These are phyloP conservation scores for Zosterops borbonicus DNA, from an alignment of 2,113 vertebrate genomes.

Conservation along the genomic window DNA sequence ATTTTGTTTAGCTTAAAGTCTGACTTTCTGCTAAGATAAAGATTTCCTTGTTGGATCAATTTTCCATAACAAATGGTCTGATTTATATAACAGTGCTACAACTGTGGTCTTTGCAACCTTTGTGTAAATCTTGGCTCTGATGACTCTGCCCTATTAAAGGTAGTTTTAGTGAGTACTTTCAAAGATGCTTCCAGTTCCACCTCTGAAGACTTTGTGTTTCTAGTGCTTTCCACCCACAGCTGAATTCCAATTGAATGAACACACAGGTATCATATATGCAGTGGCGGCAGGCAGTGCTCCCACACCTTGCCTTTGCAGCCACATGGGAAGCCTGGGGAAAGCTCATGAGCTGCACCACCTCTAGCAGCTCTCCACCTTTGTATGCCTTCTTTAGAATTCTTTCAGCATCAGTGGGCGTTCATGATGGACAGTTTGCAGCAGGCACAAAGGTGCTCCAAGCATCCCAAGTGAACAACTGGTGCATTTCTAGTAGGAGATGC, in stretches of 20 bases:
- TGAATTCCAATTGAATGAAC: not conserved
- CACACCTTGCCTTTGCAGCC: not conserved
- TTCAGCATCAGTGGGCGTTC: not conserved
- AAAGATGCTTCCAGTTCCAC: not conserved
- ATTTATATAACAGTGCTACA: not conserved
- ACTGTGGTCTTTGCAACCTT: not conserved
- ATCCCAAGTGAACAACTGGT: fast-evolving
- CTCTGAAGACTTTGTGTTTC: not conserved
- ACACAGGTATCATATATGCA: fast-evolving
- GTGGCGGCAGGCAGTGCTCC: not conserved
- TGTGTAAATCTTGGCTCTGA: not conserved
- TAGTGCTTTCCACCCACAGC: not conserved
- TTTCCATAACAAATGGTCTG: not conserved
- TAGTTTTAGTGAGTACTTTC: not conserved
- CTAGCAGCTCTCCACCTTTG: not conserved
- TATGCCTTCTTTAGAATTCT: not conserved
- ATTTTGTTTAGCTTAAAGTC: not conserved
- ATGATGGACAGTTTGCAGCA: not conserved
- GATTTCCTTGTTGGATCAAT: not conserved
- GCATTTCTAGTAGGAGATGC: fast-evolving
- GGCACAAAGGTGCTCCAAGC: not conserved
- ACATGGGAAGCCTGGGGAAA: not conserved
- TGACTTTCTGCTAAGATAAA: not conserved
- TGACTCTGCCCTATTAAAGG: not conserved
- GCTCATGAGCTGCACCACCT: not conserved